These are phyloP conservation scores for Coptodon rendalli DNA, from an alignment of 2,113 vertebrate species.

Conservation along the genomic window DNA sequence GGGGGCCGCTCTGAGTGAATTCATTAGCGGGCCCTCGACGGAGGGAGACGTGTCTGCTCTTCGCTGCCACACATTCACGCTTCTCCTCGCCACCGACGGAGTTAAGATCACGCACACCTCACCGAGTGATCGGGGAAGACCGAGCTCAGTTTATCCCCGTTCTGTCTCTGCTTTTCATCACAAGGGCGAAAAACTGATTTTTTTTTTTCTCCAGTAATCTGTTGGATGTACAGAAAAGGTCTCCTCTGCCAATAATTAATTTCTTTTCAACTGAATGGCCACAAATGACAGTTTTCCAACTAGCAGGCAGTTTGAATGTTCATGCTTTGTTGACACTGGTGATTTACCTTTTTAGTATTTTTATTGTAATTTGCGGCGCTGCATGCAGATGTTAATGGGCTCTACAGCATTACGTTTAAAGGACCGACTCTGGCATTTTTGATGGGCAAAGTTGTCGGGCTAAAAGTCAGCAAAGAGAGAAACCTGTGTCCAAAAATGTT, in stretches of 20 bases:
- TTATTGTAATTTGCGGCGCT: neutral
- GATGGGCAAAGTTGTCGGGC: slow-evolving; percentile 94
- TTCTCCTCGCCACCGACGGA: neutral
- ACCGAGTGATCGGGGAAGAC: neutral
- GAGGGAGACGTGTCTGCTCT: slow-evolving; percentile 43
- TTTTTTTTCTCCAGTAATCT: neutral
- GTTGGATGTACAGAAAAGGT: neutral
- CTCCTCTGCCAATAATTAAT: neutral
- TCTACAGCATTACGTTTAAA: neutral
- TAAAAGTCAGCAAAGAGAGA: slow-evolving; percentile 97
- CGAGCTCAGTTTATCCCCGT: neutral
- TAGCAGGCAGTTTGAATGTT: neutral
- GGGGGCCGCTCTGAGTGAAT: slow-evolving; percentile 46
- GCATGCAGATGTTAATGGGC: neutral
- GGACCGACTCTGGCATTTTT: slow-evolving; percentile 80
- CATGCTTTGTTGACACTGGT: neutral
- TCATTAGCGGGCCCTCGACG: slow-evolving; percentile 39
- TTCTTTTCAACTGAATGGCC: neutral
- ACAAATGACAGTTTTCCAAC: neutral
- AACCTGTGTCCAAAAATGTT: slow-evolving; percentile 69
- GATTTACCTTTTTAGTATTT: neutral
- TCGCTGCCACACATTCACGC: slow-evolving; percentile 33
- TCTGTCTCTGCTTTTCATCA: neutral
- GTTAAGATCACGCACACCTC: slow-evolving; percentile 12
- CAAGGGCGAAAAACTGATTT: neutral